Conservation (phyloP, 2,797 vertebrate species). For the Aphelocoma californica region DNA sequence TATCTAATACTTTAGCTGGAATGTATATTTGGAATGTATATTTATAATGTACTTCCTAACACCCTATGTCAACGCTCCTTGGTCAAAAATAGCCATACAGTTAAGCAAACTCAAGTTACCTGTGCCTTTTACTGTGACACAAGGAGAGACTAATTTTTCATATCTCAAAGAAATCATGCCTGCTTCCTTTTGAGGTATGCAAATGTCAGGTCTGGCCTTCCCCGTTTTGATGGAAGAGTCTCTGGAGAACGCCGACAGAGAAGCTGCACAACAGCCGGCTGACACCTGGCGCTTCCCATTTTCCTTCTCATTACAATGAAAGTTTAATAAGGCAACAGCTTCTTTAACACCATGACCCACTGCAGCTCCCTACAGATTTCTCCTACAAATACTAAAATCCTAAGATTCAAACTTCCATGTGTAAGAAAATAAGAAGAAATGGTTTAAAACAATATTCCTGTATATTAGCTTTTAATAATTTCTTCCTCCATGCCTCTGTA, state of each 20-base stretch:
- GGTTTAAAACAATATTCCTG: not conserved
- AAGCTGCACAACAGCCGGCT: not conserved
- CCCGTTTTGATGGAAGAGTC: not conserved
- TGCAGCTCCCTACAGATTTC: not conserved
- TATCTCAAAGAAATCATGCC: not conserved
- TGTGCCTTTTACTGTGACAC: not conserved
- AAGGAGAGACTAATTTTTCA: not conserved
- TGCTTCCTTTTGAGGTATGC: conserved; percentile 3
- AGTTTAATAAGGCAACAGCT: not conserved
- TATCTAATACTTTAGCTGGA: not conserved
- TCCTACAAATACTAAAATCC: not conserved
- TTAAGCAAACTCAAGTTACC: not conserved
- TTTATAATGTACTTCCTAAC: not conserved
- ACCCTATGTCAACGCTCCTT: not conserved
- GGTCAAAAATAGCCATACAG: not conserved
- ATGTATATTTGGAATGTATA: not conserved
- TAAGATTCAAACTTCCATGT: not conserved
- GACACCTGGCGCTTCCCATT: not conserved
- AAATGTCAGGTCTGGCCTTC: not conserved
- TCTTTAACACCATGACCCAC: not conserved
- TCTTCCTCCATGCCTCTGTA: not conserved
- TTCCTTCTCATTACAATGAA: not conserved
- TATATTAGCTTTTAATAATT: not conserved
- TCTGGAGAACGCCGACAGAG: not conserved
- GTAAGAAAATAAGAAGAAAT: not conserved